Conservation (phyloP, 2,113 vertebrate genomes). For the Vireo altiloquus region DNA sequence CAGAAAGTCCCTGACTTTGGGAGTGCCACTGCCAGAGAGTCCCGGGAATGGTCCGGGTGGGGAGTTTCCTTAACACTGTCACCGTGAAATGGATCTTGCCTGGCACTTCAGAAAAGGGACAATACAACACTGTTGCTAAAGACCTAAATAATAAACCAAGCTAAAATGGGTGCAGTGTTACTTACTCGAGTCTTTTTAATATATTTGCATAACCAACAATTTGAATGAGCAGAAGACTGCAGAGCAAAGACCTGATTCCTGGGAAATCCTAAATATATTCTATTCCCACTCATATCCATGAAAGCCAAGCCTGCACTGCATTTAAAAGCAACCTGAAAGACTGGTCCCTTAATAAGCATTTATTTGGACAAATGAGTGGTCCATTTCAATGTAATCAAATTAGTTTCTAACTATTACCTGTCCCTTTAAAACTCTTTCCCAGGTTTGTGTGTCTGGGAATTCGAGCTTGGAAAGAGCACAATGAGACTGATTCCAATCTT, state of each 20-base stretch:
- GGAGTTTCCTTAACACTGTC: background rate
- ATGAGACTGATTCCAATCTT: constrained; percentile 60
- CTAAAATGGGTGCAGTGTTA: constrained; percentile 13
- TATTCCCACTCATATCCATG: constrained; percentile 37
- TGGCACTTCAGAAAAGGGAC: background rate
- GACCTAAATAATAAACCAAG: constrained; percentile 32
- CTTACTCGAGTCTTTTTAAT: constrained; percentile 21
- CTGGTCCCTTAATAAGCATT: constrained; percentile 41
- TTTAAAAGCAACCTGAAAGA: constrained; percentile 56
- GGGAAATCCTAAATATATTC: constrained; percentile 49
- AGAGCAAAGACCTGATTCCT: constrained; percentile 44
- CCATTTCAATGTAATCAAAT: constrained; percentile 55
- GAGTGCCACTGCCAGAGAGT: background rate
- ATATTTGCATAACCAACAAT: constrained; percentile 40
- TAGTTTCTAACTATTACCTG: constrained; percentile 52
- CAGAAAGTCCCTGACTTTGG: background rate
- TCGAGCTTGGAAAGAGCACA: constrained; percentile 54
- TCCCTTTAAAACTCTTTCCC: constrained; percentile 60
- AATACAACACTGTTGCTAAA: background rate
- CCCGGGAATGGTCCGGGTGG: background rate
- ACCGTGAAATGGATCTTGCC: background rate
- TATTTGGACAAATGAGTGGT: constrained; percentile 40
- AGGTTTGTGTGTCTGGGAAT: constrained; percentile 61
- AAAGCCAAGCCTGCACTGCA: background rate
- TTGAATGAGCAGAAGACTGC: constrained; percentile 31